A percentile compares a stretch with the other conserved stretches of the same genome.
These are phyloP conservation scores for Isoperla grammatica DNA, from an alignment of 2,888 invertebrate species.

Conservation along the genomic window DNA sequence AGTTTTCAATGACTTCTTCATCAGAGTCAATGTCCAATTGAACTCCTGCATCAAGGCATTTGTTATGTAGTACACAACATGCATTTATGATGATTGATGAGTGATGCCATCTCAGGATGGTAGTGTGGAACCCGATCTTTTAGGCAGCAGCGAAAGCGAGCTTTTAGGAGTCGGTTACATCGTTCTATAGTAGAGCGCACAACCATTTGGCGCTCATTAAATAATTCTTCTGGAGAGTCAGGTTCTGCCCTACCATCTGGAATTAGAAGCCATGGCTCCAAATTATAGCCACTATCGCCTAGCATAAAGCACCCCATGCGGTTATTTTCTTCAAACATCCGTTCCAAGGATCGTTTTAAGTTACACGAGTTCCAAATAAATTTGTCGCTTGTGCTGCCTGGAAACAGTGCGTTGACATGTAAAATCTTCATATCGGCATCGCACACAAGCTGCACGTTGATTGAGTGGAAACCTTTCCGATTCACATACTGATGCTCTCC, in stretches of 20 bases:
- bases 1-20: no score
- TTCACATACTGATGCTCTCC: not conserved
- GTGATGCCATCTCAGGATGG: constrained; percentile 1
- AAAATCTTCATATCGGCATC: not conserved
- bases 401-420: not conserved
- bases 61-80: not conserved
- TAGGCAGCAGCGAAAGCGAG: not conserved
- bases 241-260: not conserved
- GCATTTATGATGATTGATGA: not conserved
- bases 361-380: not conserved
- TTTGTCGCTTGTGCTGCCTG: no score
- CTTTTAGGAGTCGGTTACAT: not conserved
- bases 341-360: not conserved
- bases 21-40: not conserved
- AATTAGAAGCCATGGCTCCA: constrained; percentile 1
- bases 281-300: no score
- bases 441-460: constrained; percentile 6
- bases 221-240: not conserved
- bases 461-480: constrained; percentile 4
- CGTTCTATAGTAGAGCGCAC: constrained; percentile 4
- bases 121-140: constrained; percentile 7
- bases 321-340: not conserved
- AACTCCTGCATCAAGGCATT: not conserved
- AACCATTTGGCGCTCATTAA: not conserved
- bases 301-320: not conserved